Evolutionary conservation across 2,888 invertebrate genomes (phyloP).

Genomic region (Abrostola triplasia): DNA sequence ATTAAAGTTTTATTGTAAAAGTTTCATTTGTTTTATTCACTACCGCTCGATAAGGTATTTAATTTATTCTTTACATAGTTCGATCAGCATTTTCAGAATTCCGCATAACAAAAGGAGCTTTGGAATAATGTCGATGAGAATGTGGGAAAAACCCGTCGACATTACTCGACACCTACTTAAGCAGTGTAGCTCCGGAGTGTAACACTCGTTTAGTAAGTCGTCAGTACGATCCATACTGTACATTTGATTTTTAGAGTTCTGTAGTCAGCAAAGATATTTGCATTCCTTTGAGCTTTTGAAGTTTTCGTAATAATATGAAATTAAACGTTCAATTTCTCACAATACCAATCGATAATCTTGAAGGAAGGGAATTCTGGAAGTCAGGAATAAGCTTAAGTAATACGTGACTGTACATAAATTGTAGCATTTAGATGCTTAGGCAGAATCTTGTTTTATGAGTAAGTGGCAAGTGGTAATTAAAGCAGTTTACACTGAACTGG

Average conservation of each 20-base stretch:
- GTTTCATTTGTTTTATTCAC: slow-evolving; percentile 8
- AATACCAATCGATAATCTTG: no score
- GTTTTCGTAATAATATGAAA: no score
- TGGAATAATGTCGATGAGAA: slow-evolving; percentile 14
- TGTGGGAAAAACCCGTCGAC: slow-evolving; percentile 8
- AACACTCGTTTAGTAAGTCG: not conserved
- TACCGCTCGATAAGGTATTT: slow-evolving; percentile 1
- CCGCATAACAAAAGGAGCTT: slow-evolving; percentile 9
- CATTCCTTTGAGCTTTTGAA: no score
- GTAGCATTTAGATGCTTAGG: no score
- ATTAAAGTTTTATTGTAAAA: slow-evolving; percentile 25
- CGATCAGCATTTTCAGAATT: slow-evolving; percentile 13
- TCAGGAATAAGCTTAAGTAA: no score
- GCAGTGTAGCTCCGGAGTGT: not conserved
- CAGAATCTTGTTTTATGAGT: no score
- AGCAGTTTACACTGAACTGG: no score
- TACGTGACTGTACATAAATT: no score
- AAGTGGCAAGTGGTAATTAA: no score
- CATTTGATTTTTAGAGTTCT: not conserved
- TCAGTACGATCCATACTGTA: not conserved
- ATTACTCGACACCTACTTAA: slow-evolving; percentile 10
- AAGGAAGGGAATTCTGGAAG: no score
- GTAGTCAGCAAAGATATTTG: not conserved
- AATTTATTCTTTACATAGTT: slow-evolving; percentile 16
- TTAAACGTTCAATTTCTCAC: no score